These are phyloP conservation scores for Hucho hucho DNA, from an alignment of 2,113 vertebrate genomes.

Conservation along the genomic window DNA sequence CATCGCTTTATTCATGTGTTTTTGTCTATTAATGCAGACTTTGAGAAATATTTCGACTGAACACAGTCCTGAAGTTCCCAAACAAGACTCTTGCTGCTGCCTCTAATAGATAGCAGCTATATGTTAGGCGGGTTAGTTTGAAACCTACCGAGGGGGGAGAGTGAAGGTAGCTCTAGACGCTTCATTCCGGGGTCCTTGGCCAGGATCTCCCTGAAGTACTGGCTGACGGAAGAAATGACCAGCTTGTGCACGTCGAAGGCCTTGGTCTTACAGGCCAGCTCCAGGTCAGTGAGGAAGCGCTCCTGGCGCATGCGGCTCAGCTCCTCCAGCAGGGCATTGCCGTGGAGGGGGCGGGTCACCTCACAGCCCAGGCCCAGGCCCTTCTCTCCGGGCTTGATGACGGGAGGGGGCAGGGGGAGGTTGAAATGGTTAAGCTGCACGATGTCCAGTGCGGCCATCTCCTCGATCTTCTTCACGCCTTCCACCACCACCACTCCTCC, in stretches of 20 bases:
- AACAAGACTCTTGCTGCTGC: too few relatives aligned
- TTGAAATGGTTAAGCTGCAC: conserved; percentile 76
- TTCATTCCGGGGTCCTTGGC: conserved; percentile 78
- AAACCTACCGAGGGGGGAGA: conserved; percentile 74
- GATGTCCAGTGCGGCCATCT: conserved; percentile 75
- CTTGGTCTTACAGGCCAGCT: conserved; percentile 80
- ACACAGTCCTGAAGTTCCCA: too few relatives aligned
- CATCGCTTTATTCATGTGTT: too few relatives aligned
- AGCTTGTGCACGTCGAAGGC: conserved; percentile 82
- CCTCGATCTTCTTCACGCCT: conserved; percentile 72
- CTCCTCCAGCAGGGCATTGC: conserved; percentile 77
- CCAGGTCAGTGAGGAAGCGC: conserved; percentile 80
- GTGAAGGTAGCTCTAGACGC: conserved; percentile 73
- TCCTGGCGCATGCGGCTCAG: conserved; percentile 81
- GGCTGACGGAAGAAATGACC: conserved; percentile 80
- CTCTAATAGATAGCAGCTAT: too few relatives aligned
- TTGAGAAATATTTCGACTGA: background rate
- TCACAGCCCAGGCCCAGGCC: conserved; percentile 75
- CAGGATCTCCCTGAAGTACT: conserved; percentile 78
- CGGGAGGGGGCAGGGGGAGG: conserved; percentile 68
- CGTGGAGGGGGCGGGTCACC: conserved; percentile 69
- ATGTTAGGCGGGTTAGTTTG: background rate
- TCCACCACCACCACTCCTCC: conserved; percentile 63
- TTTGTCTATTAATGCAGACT: background rate
- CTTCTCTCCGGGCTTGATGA: conserved; percentile 73